These are phyloP conservation scores for Agrochola litura DNA, from an alignment of 2,888 invertebrate genomes.

Conservation along the genomic window DNA sequence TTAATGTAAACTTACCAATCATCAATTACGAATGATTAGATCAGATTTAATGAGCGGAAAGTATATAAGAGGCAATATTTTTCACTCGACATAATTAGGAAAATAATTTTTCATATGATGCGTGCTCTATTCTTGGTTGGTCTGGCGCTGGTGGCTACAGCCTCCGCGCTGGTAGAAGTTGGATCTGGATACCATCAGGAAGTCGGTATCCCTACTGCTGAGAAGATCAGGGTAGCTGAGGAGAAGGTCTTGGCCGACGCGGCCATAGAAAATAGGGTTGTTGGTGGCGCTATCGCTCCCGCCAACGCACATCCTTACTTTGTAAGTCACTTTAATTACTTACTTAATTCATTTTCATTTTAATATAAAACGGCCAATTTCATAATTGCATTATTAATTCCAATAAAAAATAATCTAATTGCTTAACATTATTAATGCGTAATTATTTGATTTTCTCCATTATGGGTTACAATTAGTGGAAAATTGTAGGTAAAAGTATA, in stretches of 20 bases:
- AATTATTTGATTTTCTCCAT: not conserved
- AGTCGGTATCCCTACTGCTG: conserved; percentile 80
- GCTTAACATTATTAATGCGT: not conserved
- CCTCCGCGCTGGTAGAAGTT: conserved; percentile 64
- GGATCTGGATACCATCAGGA: conserved; percentile 72
- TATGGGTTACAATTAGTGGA: no score
- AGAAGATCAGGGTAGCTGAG: conserved; percentile 75
- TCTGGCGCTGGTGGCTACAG: conserved; percentile 65
- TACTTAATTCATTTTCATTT: not conserved
- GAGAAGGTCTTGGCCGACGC: conserved; percentile 45
- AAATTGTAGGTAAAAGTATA: not conserved
- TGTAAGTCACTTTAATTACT: conserved; percentile 62
- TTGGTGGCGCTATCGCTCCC: conserved; percentile 76
- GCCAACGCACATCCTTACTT: conserved; percentile 75
- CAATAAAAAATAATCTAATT: not conserved
- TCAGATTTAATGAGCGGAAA: conserved; percentile 35
- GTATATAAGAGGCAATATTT: conserved; percentile 36
- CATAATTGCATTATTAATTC: not conserved
- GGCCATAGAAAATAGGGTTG: conserved; percentile 66
- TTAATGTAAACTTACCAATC: conserved; percentile 23
- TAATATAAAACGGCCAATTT: no score
- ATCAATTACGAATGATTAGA: conserved; percentile 45
- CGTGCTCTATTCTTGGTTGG: conserved; percentile 61
- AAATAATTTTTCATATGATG: conserved; percentile 63
- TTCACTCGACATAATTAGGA: not conserved